Base-by-base conservation (phyloP, 1,140 invertebrate species). In the Pteromalus puparum region DNA sequence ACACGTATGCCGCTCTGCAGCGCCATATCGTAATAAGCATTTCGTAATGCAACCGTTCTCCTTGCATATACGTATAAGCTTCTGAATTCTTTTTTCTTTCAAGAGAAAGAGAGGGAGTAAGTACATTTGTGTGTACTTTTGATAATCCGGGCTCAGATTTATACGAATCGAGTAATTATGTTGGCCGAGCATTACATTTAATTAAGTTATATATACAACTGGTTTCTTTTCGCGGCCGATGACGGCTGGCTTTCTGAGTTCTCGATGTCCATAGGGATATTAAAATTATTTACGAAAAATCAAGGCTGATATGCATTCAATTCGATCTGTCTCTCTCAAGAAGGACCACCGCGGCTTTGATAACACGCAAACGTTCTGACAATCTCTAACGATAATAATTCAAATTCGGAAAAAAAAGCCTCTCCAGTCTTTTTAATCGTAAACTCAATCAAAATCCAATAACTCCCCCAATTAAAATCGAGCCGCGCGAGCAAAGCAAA, bases 401-500 rank as follows among this genome's bases (percentile, higher is more conserved):
- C 53, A 61, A n/a, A 61, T 21, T 61, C 21, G 21, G n/a, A 53
- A 53, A 15, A 61, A 53, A 53, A 15, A 53, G 18, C 48, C 53
- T 61, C 13, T 26, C 18, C 26, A 6, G 34, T 46, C 15, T 26
- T 46, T 79, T 77, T 78, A 82, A 48, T 73, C 80, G 61, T 48
- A 42, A 85, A 79, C 85, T 85, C 80, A 82, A 73, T 12, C 84
- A 72, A 48, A 48, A 72, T 21, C 38, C 38, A 72, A 72, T 72
- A 81, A 30, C 38, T 81, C 38, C 13, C 13, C 65, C 38, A 68
- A 80, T 80, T 80, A 68, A 68, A 80, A 15, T 80, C 65, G 12
- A 80, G 38, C 38, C 38, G 38, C 10, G 6, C 10, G 38, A 42
- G 38, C 30, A 34, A 34, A 34, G 6, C 30, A 34, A 2, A 34